Evolutionary conservation across 2,113 vertebrate species (phyloP), one percentile per base, ranked within the genome.

Genomic region (Falcunculus frontatus): DNA sequence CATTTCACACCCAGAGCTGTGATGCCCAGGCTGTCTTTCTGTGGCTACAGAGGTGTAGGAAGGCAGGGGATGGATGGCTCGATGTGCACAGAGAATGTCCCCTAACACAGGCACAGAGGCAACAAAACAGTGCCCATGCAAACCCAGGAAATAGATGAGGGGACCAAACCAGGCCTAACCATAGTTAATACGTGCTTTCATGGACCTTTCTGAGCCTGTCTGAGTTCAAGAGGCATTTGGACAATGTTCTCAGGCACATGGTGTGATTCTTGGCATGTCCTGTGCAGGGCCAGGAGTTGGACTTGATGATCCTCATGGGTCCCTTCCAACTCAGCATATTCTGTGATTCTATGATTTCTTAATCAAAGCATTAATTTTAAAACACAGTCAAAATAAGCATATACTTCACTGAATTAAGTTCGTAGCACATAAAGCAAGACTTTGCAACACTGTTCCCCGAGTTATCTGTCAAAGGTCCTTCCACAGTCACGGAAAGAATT

Each of bases 11-110:
- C 13, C 39, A 73, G 39, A 9, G 18, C 44, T 77, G 27, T 56
- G 59, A 25, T 4, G 29, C 10, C 19, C 56, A 42, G 46, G n/a
- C 30, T 52, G 22, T 21, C 32, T 37, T 41, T 30, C 46, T 39
- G 46, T 32, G 23, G 20, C 55, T 53, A 2, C 59, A 81, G 50
- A 53, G 18, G 56, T 1, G 0, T 6, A 13, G 42, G 29, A 77
- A 67, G 22, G 35, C 41, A 69, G 46, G 46, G 21, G 17, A 22
- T 20, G 39, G 39, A 29, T 10, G 55, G 53, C 6, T 60, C 6
- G 2, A 15, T 33, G 32, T 7, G 27, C 2, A 3, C 2, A 3
- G 21, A 22, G 44, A 19, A 39, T 0, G 0, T 32, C 26, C 14
- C 57, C 56, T 33, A 44, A 25, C 11, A 23, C 9, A 9, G 26